Percentiles rank a stretch among this genome's conserved stretches.
Evolutionary conservation across 2,888 invertebrate species (phyloP).

Genomic region (Conus canariensis): DNA sequence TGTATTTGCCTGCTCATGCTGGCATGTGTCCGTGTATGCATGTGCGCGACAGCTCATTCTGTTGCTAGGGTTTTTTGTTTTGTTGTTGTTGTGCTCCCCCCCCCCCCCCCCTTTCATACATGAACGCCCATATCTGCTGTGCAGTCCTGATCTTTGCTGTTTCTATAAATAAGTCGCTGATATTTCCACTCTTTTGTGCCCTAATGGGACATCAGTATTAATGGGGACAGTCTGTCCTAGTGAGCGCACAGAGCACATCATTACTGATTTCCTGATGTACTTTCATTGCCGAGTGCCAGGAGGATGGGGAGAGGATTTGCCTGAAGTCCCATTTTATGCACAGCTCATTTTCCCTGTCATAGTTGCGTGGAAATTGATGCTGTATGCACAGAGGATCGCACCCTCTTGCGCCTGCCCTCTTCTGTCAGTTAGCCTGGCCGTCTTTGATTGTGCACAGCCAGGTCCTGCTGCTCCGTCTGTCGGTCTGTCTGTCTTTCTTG

Average conservation of each 20-base stretch:
- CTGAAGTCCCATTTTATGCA: background rate
- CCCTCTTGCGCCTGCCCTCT: background rate
- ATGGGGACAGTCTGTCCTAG: background rate
- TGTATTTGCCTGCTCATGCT: no score
- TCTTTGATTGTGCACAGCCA: background rate
- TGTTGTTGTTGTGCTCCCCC: no score
- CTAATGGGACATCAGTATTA: background rate
- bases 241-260: background rate
- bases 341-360: background rate
- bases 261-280: background rate
- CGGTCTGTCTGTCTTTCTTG: background rate
- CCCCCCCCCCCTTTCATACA: no score
- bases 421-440: background rate
- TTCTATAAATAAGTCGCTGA: background rate
- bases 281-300: background rate
- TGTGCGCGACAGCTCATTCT: no score
- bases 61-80: no score
- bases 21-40: no score
- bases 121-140: background rate
- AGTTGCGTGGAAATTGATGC: background rate
- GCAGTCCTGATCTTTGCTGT: background rate
- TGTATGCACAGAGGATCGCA: background rate
- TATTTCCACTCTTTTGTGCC: background rate
- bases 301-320: background rate
- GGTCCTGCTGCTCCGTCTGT: background rate